Conservation (phyloP, 2,113 vertebrate genomes). For the Aegotheles bennettii region DNA sequence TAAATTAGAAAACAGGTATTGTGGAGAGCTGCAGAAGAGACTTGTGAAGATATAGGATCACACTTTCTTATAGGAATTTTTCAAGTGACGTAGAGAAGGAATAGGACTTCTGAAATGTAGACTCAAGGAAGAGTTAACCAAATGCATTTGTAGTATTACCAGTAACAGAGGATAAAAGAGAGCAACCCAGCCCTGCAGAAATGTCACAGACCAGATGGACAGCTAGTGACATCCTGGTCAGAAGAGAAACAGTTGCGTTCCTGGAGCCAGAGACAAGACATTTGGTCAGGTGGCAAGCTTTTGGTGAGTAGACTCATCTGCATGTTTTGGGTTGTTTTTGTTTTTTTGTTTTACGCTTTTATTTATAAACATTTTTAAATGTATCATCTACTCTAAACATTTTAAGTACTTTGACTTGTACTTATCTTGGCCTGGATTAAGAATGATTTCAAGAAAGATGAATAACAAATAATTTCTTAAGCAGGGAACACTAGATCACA, state of each 20-base stretch:
- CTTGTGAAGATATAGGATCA: not conserved
- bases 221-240: not conserved
- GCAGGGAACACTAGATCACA: not conserved
- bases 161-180: not conserved
- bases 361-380: not conserved
- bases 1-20: not conserved
- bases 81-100: not conserved
- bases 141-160: not conserved
- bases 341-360: not conserved
- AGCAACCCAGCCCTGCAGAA: not conserved
- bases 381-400: not conserved
- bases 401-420: not conserved
- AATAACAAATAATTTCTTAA: not conserved
- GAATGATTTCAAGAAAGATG: not conserved
- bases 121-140: not conserved
- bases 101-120: not conserved
- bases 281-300: not conserved
- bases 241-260: not conserved
- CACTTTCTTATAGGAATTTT: not conserved
- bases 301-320: not conserved
- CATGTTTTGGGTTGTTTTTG: not conserved
- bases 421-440: not conserved
- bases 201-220: not conserved
- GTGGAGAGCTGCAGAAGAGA: not conserved
- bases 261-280: not conserved